Base-by-base conservation (phyloP, 2,888 invertebrate genomes). In the Tenthredo livida region DNA sequence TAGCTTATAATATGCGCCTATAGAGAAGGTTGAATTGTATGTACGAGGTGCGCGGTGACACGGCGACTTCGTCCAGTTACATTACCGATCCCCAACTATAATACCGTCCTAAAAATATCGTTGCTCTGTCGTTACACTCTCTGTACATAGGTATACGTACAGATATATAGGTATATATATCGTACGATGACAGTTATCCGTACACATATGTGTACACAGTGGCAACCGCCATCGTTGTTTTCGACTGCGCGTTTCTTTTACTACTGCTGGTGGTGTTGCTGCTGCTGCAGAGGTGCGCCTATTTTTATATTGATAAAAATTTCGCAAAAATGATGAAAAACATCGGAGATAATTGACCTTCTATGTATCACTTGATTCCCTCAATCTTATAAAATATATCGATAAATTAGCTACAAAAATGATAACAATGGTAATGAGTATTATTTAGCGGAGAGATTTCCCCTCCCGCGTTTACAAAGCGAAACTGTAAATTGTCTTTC, bases 81-180 rank as follows among this genome's bases (percentile, higher is more conserved):
- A 77, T 77, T 77, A 77, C 77, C 77, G 17, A 54, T 43, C 73
- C 43, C 54, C 54, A 25, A 67, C 47, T 33, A 77, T 33, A 77
- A 77, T 33, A 77, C 77, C 77, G 54, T 77, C 77, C 77, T 77
- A 77, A 77, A 77, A 77, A 77, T 77, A 77, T 77, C 77, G 77
- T 77, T 29, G 29, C 77, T 54, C 33, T 47, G 77, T 29, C 25
- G 43, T 73, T 73, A 47, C 73, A 67, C 33, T 67, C 33, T 67
- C 33, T 17, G 67, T 67, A 67, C 67, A 67, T 67, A 67, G 15
- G 25, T 67, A 67, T 10, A 15, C 7, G n/a, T 5, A 29, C n/a
- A 73, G 2, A 21, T 37, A 43, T 37, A 73, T 40, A 54, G 1
- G n/a, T 54, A 54, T 58, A 58, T 25, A 58, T 25, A 77, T 25